A percentile compares a stretch with the other conserved stretches of the same genome.
These are phyloP conservation scores for Rhopilema esculentum DNA, from an alignment of 30 jellyfish, hydroid and myxozoan species.

Conservation along the genomic window DNA sequence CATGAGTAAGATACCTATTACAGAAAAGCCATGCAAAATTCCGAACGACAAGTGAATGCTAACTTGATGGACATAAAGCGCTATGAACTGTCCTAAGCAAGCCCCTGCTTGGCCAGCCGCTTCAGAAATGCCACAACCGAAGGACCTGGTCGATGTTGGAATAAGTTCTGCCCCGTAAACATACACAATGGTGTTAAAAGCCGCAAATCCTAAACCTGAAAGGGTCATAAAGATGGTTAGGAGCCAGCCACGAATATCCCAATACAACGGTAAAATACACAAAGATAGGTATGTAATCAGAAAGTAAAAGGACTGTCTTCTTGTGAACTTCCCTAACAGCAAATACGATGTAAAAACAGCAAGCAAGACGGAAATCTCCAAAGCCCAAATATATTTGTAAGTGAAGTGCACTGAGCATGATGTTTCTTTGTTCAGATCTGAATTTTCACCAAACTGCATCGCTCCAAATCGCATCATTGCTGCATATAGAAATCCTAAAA, in stretches of 20 bases:
- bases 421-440: neutral
- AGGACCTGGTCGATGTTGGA: neutral
- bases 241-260: neutral
- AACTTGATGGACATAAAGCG: neutral
- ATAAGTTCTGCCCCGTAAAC: constrained; percentile 1
- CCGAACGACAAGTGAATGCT: neutral
- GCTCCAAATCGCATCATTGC: neutral
- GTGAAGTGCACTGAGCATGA: neutral
- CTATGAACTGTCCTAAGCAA: neutral
- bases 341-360: neutral
- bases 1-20: neutral
- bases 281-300: neutral
- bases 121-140: neutral
- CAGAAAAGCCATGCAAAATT: neutral
- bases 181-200: neutral
- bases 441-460: constrained; percentile 14
- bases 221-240: neutral
- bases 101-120: neutral
- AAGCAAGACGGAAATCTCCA: neutral
- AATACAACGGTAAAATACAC: neutral
- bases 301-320: neutral
- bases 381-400: neutral
- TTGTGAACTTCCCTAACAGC: neutral
- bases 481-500: neutral
- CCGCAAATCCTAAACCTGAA: too few relatives aligned